Percentiles rank a stretch among this genome's conserved stretches.
phyloP scores from a whole-genome alignment of 2,113 vertebrate genomes.

The Orcinus orca region DNA sequence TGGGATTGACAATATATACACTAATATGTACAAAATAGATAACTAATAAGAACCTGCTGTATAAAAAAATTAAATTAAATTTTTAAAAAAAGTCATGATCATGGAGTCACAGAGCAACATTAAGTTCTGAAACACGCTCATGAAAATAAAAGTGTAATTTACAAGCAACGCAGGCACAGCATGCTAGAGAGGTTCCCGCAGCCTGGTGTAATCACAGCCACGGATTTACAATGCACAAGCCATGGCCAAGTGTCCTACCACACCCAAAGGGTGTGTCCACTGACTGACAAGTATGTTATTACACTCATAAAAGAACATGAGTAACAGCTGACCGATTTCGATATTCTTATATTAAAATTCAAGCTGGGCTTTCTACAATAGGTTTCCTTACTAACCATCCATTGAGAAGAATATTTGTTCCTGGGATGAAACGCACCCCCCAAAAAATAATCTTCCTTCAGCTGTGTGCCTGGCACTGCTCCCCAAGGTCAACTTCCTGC shows the following conservation, averaged over 20 bases:
- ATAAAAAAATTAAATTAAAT: too few species aligned
- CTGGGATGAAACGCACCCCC: neutral
- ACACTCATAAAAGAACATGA: slow-evolving; percentile 55
- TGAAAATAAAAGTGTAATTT: neutral
- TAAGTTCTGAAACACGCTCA: too few species aligned
- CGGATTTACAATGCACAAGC: neutral
- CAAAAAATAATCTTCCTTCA: neutral
- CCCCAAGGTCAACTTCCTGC: neutral
- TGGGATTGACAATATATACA: too few species aligned
- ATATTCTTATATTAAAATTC: slow-evolving; percentile 13
- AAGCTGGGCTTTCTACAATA: slow-evolving; percentile 12
- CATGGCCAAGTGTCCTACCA: neutral
- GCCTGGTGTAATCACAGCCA: neutral
- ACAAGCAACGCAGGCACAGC: neutral
- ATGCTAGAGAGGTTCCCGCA: neutral
- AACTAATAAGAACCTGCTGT: too few species aligned
- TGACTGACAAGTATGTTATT: neutral
- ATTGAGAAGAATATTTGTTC: slow-evolving; percentile 22
- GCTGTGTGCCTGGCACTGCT: neutral
- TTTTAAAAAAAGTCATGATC: too few species aligned
- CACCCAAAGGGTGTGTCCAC: neutral
- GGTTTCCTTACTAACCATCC: neutral
- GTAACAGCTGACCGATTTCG: neutral
- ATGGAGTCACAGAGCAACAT: too few species aligned
- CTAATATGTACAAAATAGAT: too few species aligned